Conservation (phyloP, 2,888 invertebrate genomes). For the Melanophora roralis region DNA sequence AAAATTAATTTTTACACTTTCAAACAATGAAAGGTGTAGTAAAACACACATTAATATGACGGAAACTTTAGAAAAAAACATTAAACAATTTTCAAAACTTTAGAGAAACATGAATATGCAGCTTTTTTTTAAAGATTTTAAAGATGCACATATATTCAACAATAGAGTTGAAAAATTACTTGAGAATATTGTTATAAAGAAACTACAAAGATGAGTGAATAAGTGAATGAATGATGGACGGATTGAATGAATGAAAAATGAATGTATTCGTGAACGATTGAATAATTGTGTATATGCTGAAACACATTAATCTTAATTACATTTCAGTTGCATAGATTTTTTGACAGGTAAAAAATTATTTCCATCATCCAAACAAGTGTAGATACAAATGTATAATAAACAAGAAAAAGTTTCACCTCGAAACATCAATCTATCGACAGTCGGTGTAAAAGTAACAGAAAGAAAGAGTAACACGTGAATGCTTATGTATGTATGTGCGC, state of each 20-base stretch:
- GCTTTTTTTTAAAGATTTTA: neutral
- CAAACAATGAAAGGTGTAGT: slow-evolving; percentile 55
- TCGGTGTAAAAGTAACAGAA: slow-evolving; percentile 3
- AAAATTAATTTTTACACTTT: slow-evolving; percentile 51
- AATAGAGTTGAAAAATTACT: neutral
- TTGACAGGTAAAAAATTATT: slow-evolving; percentile 43
- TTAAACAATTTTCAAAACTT: neutral
- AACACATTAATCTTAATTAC: slow-evolving; percentile 52
- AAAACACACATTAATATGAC: slow-evolving; percentile 50
- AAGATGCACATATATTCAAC: neutral
- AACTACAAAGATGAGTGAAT: slow-evolving; percentile 19
- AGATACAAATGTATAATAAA: slow-evolving; percentile 19
- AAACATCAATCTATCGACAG: slow-evolving; percentile 33
- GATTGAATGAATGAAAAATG: neutral
- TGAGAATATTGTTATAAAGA: too few species aligned
- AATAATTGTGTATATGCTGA: neutral
- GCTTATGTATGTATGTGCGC: too few species aligned
- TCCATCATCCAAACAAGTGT: slow-evolving; percentile 20
- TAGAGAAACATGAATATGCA: slow-evolving; percentile 31
- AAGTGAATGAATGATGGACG: neutral
- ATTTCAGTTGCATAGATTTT: slow-evolving; percentile 15
- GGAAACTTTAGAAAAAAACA: slow-evolving; percentile 36
- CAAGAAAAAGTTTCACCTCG: slow-evolving; percentile 37
- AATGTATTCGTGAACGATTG: slow-evolving; percentile 18
- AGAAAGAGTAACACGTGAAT: too few species aligned